phyloP scores from a whole-genome alignment of 2,113 vertebrate species.

The Pluvialis apricaria region DNA sequence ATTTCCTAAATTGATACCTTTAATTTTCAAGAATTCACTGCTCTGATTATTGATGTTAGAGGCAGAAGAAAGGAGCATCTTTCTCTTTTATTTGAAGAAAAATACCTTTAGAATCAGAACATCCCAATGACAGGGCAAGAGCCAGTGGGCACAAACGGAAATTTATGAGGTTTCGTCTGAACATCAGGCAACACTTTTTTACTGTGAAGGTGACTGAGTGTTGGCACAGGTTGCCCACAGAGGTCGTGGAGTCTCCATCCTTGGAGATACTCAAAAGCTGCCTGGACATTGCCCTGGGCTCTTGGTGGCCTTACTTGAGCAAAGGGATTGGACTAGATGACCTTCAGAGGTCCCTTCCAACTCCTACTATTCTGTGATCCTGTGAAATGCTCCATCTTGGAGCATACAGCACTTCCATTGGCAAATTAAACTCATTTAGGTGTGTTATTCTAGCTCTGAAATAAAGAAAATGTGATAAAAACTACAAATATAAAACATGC shows the following conservation, averaged over 20 bases:
- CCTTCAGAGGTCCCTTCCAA: background rate
- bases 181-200: background rate
- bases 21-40: background rate
- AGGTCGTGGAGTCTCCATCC: background rate
- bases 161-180: background rate
- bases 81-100: background rate
- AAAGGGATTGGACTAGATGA: background rate
- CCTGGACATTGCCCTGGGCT: background rate
- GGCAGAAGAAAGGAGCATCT: background rate
- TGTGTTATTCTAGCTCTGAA: background rate
- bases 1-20: background rate
- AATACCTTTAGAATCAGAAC: background rate
- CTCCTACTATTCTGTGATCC: background rate
- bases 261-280: background rate
- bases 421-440: background rate
- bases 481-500: background rate
- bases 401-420: background rate
- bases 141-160: background rate
- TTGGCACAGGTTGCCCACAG: background rate
- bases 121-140: background rate
- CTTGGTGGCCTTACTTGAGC: background rate
- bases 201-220: background rate
- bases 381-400: background rate
- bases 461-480: background rate
- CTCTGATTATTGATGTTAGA: background rate